Evolutionary conservation across 2,888 invertebrate species (phyloP), one percentile per base, ranked within the genome.

Genomic region (Pollenia griseotomentosa): DNA sequence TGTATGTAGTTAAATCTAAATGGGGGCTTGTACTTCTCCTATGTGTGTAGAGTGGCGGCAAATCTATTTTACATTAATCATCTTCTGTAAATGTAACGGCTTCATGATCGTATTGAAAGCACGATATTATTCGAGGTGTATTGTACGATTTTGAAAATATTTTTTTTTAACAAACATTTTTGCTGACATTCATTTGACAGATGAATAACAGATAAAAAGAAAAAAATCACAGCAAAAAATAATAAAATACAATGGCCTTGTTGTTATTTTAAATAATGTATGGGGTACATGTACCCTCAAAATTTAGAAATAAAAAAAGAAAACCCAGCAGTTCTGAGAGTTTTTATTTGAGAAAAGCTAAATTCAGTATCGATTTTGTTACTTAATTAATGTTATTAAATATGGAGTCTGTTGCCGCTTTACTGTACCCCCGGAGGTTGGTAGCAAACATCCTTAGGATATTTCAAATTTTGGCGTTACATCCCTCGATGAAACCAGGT

Each of bases 171-270:
- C 12, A 66, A 74, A 59, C 33, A 33, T 66, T 57, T 73, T 19
- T 48, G 14, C 55, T 68, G 33, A 40, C 48, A 81, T 74, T 81
- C 57, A 65, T 65, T 74, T 55, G 74, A 70, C 68, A 68, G 68
- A 75, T 75, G 44, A 70, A 53, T 53, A 61, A 75, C 68, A 68
- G 61, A 83, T 61, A 75, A 70, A 66, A 73, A 23, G 16, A 73
- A 23, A 33, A 16, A 68, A 73, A 68, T 68, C 44, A 59, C 70
- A 70, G 7, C 57, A 68, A 16, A 5, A 48, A 57, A 40, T 23
- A 59, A 33, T 42, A 42, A 46, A 77, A 70, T 70, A 51, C 59
- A 70, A 59, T 51, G 79, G 42, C 79, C 70, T 79, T 70, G 61
- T 51, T 44, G 44, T 57, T 61, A 40, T 46, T 51, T 68, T 6